Evolutionary conservation across 2,797 vertebrate species (phyloP), one percentile per base, ranked within the genome.

Genomic region (Acanthornis magna): DNA sequence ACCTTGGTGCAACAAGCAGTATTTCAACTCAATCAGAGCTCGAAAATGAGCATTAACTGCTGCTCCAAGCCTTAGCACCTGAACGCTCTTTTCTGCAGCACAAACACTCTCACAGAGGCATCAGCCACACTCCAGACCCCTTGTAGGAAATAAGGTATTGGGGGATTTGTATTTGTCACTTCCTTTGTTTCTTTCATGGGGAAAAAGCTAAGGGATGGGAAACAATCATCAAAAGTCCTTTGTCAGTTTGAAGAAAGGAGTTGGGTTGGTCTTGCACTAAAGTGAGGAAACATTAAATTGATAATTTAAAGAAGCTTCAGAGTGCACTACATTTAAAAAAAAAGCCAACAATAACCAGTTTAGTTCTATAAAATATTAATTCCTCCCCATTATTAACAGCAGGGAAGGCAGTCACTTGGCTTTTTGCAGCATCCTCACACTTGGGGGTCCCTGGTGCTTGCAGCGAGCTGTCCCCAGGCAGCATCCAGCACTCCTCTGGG

Each of bases 151-250:
- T 47, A 77, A 91, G 66, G 79, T 62, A 66, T 74, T 89, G 86
- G 38, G 34, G 18, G 16, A 60, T 63, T 91, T 79, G 10, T 55
- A 26, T 95, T 93, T 95, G 42, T 85, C 82, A 61, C 29, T 84
- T 43, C 60, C 29, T 87, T 91, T 93, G 73, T 94, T 91, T 94
- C 71, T 76, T 91, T 84, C 48, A 67, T 48, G 42, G 62, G 51
- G 54, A 76, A 87, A 95, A 80, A 79, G 60, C 88, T 55, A 78
- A 93, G 78, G 87, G 58, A 88, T 91, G 85, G 68, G 73, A 83
- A 92, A 91, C 9, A 21, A 93, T 91, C 84, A 76, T 50, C 57
- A 81, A 85, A 95, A 85, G 43, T 60, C 62, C 85, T 73, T 78
- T 92, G 86, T 38, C 74, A 80, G 0, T 36, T 43, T 32, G 71